Conservation (phyloP, 2,888 invertebrate species). For the Drosophila dives region DNA sequence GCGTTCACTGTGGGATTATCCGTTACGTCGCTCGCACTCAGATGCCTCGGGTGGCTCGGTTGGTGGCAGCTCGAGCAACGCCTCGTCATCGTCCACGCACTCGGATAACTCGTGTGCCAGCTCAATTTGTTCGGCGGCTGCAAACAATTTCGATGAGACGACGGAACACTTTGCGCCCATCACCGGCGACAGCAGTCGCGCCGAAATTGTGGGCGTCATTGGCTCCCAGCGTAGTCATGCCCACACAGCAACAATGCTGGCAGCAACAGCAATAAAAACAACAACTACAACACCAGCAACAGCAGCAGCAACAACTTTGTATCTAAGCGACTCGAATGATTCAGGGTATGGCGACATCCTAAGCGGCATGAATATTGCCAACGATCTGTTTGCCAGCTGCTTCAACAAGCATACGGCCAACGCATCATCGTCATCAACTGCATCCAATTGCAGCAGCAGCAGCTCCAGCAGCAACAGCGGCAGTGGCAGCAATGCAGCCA, state of each 20-base stretch:
- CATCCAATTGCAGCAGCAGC: conserved; percentile 12
- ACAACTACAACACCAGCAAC: conserved; percentile 17
- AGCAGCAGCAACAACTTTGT: conserved; percentile 42
- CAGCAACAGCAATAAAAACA: conserved; percentile 24
- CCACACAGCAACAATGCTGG: conserved; percentile 26
- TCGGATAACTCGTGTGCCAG: conserved; percentile 69
- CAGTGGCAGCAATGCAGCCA: conserved; percentile 10
- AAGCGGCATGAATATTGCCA: conserved; percentile 83
- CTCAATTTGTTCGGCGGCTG: conserved; percentile 54
- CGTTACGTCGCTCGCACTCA: conserved; percentile 83
- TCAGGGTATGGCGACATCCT: conserved; percentile 83
- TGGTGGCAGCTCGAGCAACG: conserved; percentile 57
- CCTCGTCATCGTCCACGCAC: conserved; percentile 64
- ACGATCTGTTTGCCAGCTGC: conserved; percentile 82
- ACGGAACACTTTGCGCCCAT: conserved; percentile 75
- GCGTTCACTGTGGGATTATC: conserved; percentile 84
- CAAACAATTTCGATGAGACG: conserved; percentile 56
- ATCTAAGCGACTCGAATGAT: conserved; percentile 78
- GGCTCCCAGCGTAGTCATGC: conserved; percentile 81
- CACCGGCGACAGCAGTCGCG: conserved; percentile 75
- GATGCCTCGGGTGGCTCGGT: conserved; percentile 82
- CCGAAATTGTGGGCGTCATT: conserved; percentile 83
- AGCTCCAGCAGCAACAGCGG: conserved; percentile 2
- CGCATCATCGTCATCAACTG: conserved; percentile 3
- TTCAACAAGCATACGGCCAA: conserved; percentile 42